Evolutionary conservation across 2,888 invertebrate species (phyloP), one percentile per base, ranked within the genome.

Genomic region (Linnaemya tessellans): DNA sequence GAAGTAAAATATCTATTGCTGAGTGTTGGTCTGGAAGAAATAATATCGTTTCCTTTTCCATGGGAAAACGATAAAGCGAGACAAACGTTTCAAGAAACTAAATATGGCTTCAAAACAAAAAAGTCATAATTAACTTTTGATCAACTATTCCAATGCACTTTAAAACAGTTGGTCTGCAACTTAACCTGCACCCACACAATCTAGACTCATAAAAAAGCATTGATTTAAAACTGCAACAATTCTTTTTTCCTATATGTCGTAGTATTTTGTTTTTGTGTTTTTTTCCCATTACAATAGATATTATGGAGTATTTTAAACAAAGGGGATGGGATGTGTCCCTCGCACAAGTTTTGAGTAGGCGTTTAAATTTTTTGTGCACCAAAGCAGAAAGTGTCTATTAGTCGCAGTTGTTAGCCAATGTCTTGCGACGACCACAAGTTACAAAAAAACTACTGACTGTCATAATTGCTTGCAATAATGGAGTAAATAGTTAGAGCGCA

Each of bases 321-420:
- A 71, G 65, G 74, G 71, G 64, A 79, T 75, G 62, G 75, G 46
- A 70, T 81, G 62, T 73, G 67, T 80, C 75, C 75, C 68, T 71
- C 35, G 62, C 58, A 22, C 38, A 56, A 58, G 49, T 49, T 73
- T 85, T 60, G 46, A 79, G 79, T 85, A 85, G 85, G 85, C 85
- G 85, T 75, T 71, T 67, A 65, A 58, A 43, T 49, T 80, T 82
- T 80, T 75, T 82, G 85, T 83, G 58, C 85, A 83, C 22, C 75
- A 79, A 85, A 65, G 85, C 85, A 83, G 79, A 85, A 85, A 85
- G 85, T 83, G 82, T 85, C 82, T 74, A 85, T 85, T 85, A 85
- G 85, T 85, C 75, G 79, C 82, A 80, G 82, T 82, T 82, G 82
- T 83, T 85, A 49, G 79, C 79, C 82, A 85, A 83, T 75, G 67